phyloP scores from a whole-genome alignment of 2,113 vertebrate species.

The Bagarius yarrelli region DNA sequence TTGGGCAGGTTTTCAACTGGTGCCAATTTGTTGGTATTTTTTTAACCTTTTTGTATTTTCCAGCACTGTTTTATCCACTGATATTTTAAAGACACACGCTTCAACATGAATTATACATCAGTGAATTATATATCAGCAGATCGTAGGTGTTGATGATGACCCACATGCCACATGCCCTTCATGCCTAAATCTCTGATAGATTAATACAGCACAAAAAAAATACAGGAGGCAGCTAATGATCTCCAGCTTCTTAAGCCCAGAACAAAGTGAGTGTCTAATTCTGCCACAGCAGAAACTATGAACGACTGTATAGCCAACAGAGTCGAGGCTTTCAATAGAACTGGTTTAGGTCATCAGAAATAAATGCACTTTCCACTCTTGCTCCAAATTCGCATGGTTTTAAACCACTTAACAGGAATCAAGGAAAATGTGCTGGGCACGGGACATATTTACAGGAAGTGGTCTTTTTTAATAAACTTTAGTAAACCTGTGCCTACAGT shows the following conservation, averaged over 20 bases:
- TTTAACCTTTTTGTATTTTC: not conserved
- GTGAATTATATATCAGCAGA: not conserved
- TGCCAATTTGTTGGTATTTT: not conserved
- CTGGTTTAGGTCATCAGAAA: not conserved
- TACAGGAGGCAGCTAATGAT: conserved; percentile 25
- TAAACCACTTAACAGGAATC: too few species aligned
- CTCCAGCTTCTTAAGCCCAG: conserved; percentile 8
- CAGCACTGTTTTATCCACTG: not conserved
- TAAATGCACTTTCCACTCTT: not conserved
- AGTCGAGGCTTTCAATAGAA: not conserved
- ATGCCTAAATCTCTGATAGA: conserved; percentile 15
- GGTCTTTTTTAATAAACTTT: too few species aligned
- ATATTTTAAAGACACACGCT: not conserved
- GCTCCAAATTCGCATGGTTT: too few species aligned
- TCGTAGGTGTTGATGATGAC: conserved; percentile 1
- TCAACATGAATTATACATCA: not conserved
- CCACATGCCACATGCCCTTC: not conserved
- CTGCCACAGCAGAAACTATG: conserved; percentile 1
- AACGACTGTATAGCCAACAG: not conserved
- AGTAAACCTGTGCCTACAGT: too few species aligned
- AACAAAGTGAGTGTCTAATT: not conserved
- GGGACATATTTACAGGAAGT: too few species aligned
- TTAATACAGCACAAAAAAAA: conserved; percentile 19
- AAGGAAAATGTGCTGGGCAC: too few species aligned
- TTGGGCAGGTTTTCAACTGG: not conserved